Conservation (phyloP, 1,140 invertebrate species). For the Vanessa atalanta region DNA sequence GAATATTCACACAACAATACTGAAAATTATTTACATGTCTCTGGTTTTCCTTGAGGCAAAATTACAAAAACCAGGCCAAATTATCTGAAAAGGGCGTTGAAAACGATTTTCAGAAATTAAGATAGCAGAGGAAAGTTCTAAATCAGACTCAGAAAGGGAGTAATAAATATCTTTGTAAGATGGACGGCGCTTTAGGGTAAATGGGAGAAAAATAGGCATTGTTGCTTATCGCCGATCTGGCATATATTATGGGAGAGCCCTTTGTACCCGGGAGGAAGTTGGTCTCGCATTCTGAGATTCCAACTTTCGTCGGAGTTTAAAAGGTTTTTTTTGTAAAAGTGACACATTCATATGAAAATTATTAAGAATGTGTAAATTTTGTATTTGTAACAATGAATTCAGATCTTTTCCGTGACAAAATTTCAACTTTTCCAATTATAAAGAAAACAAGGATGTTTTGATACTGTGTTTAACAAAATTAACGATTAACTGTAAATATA, state of each 20-base stretch:
- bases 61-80: neutral
- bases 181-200: slow-evolving; percentile 57
- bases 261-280: slow-evolving; percentile 1
- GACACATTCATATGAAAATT: neutral
- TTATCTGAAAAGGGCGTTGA: slow-evolving; percentile 24
- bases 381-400: no score
- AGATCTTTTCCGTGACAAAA: no score
- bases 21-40: no score
- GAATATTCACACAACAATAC: no score
- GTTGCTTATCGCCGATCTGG: slow-evolving; percentile 33
- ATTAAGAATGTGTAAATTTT: neutral
- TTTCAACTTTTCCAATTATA: no score
- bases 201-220: slow-evolving; percentile 65
- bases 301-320: neutral
- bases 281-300: slow-evolving; percentile 3
- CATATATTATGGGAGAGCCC: slow-evolving; percentile 14
- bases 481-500: no score
- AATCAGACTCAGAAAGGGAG: slow-evolving; percentile 64
- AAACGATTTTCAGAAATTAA: slow-evolving; percentile 63
- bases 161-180: slow-evolving; percentile 67
- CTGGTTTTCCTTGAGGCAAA: neutral
- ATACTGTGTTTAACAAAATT: no score
- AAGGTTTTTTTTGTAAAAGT: neutral
- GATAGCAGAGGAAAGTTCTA: slow-evolving; percentile 57
- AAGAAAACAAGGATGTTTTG: no score